A percentile compares a stretch with the other conserved stretches of the same genome.
These are phyloP conservation scores for Amiota communis DNA, from an alignment of 2,888 invertebrate genomes.

Conservation along the genomic window DNA sequence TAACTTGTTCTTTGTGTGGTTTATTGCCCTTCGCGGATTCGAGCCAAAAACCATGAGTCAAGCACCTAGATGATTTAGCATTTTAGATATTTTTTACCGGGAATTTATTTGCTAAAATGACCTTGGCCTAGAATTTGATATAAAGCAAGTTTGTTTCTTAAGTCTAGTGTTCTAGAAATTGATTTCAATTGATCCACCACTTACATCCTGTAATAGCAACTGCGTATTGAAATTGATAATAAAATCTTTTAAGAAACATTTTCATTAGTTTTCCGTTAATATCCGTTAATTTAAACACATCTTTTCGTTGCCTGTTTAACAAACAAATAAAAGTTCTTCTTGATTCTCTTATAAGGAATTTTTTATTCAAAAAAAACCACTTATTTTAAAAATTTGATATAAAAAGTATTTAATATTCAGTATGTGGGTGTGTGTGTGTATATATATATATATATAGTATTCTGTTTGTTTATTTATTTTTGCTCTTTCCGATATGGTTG, in stretches of 20 bases:
- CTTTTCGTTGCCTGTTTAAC: not conserved
- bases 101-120: constrained; percentile 54
- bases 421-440: too few species aligned
- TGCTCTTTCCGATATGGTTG: constrained; percentile 1
- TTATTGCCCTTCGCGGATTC: constrained; percentile 61
- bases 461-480: constrained; percentile 22
- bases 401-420: too few species aligned
- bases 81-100: constrained; percentile 48
- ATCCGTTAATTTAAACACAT: constrained; percentile 6
- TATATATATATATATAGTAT: not conserved
- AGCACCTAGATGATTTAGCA: not conserved
- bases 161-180: constrained; percentile 48
- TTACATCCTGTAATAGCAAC: constrained; percentile 37
- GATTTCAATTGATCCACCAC: constrained; percentile 30
- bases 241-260: constrained; percentile 1
- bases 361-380: too few species aligned
- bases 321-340: too few species aligned
- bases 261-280: constrained; percentile 29
- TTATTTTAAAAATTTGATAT: too few species aligned
- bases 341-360: too few species aligned
- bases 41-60: constrained; percentile 7
- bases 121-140: constrained; percentile 56
- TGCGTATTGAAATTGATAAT: not conserved
- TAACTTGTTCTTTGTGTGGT: constrained; percentile 55
- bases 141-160: constrained; percentile 47